These are phyloP conservation scores for Xestia ashworthii DNA, from an alignment of 2,888 invertebrate genomes.

Conservation along the genomic window DNA sequence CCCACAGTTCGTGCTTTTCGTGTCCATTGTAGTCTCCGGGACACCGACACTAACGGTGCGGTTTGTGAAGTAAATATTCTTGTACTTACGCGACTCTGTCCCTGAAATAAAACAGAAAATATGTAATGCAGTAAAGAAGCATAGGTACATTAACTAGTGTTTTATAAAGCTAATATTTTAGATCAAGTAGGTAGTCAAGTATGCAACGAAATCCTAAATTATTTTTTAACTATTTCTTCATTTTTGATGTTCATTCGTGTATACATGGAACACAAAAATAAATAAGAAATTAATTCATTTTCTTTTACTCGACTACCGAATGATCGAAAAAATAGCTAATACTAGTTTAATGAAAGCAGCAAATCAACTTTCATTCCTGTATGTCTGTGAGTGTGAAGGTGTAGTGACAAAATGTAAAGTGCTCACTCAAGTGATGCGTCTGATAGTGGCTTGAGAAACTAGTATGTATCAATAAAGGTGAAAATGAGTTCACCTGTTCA, in stretches of 20 bases:
- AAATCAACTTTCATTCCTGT: neutral
- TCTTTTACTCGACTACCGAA: neutral
- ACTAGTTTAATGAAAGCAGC: neutral
- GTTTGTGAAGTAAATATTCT: neutral
- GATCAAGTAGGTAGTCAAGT: neutral
- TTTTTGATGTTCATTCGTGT: neutral
- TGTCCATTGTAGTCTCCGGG: no score
- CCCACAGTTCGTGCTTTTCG: neutral
- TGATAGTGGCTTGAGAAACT: neutral
- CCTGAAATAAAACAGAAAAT: constrained; percentile 41
- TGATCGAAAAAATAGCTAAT: neutral
- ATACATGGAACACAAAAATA: neutral
- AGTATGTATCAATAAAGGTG: neutral
- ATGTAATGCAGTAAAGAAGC: neutral
- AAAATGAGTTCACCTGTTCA: neutral
- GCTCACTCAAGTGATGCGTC: neutral
- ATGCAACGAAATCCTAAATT: neutral
- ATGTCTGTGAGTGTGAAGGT: neutral
- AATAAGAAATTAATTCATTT: neutral
- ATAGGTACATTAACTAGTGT: neutral
- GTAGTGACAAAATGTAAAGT: neutral
- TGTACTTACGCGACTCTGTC: constrained; percentile 24
- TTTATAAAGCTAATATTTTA: neutral
- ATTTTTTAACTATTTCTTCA: neutral
- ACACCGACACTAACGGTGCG: no score